phyloP scores from a whole-genome alignment of 2,888 invertebrate species.

The Caenorhabditis sp. region DNA sequence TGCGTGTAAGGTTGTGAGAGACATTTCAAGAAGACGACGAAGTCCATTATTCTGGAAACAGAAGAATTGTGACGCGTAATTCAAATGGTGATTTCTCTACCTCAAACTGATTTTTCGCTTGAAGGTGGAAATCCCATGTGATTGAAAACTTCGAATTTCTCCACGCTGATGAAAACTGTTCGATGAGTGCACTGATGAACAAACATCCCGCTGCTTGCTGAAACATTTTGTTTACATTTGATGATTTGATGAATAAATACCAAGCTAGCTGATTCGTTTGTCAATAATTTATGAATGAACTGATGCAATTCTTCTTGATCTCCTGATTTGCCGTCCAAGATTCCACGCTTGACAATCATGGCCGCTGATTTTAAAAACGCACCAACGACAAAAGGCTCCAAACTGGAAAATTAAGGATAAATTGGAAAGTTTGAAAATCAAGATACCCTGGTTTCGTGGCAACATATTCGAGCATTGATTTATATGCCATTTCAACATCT shows the following conservation, averaged over 20 bases:
- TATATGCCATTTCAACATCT: slow-evolving; percentile 80
- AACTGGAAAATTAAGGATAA: slow-evolving; percentile 69
- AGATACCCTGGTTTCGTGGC: slow-evolving; percentile 26
- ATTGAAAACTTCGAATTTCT: slow-evolving; percentile 87
- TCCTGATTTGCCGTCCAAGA: slow-evolving; percentile 77
- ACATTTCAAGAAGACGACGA: slow-evolving; percentile 82
- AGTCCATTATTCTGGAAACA: slow-evolving; percentile 76
- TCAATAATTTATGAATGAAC: slow-evolving; percentile 80
- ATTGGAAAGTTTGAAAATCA: no score
- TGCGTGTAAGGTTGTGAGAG: slow-evolving; percentile 76
- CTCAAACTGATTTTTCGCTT: slow-evolving; percentile 86
- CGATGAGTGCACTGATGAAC: slow-evolving; percentile 83
- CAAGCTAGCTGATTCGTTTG: slow-evolving; percentile 78
- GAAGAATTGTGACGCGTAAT: not conserved
- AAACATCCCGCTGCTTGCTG: slow-evolving; percentile 86
- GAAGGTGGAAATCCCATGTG: slow-evolving; percentile 86
- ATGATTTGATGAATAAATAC: slow-evolving; percentile 71
- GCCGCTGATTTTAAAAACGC: slow-evolving; percentile 79
- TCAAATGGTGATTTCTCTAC: slow-evolving; percentile 68
- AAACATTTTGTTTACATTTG: slow-evolving; percentile 12
- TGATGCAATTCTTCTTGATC: slow-evolving; percentile 76
- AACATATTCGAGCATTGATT: slow-evolving; percentile 69
- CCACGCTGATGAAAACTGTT: slow-evolving; percentile 86
- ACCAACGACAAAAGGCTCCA: slow-evolving; percentile 58
- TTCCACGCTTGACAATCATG: slow-evolving; percentile 85